Evolutionary conservation across 2,797 vertebrate species (phyloP), one percentile per base, ranked within the genome.

Genomic region (Gobio occitaniae): DNA sequence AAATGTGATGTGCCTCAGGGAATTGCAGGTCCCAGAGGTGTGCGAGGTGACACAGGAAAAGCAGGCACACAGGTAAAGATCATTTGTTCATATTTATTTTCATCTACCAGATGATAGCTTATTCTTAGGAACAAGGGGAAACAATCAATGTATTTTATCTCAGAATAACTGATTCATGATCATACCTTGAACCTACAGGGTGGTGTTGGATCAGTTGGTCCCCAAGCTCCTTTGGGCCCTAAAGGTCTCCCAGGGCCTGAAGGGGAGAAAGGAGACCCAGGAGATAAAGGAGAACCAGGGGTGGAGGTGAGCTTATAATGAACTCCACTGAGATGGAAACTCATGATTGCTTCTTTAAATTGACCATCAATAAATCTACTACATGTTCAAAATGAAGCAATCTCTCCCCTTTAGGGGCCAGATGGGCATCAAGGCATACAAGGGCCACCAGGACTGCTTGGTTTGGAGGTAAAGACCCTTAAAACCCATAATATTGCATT

Each of bases 41-140:
- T 80, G 7, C 95, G 92, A 91, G 97, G 97, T 74, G 94, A 97
- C 10, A 6, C 47, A 0, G 97, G 97, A 66, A 94, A 91, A 5
- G 88, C 86, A 0, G 96, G 96, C 11, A 87, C 87, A 0, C 82
- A 8, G 89, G 97, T 97, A 92, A 95, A 92, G 90, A 29, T 78
- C 0, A 76, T 44, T 9, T 52, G 2, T 68, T 38, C 13, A 65
- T 50, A 8, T 21, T 4, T 84, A 12, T 69, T 6, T 72, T 68
- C 12, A 50, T 32, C 29, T 11, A 2, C 7, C 0, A 48, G 41
- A 32, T 80, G 32, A 54, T 54, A 12, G 72, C 50, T 52, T 32
- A 36, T 54, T 54, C 17, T 75, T 75, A 7, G 21, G n/a, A 63
- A 63, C 2, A 63, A 47, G 13, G 29, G 7, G 25, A 52, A n/a